Conservation (phyloP, 2,113 vertebrate genomes). For the Protobothrops mucrosquamatus region DNA sequence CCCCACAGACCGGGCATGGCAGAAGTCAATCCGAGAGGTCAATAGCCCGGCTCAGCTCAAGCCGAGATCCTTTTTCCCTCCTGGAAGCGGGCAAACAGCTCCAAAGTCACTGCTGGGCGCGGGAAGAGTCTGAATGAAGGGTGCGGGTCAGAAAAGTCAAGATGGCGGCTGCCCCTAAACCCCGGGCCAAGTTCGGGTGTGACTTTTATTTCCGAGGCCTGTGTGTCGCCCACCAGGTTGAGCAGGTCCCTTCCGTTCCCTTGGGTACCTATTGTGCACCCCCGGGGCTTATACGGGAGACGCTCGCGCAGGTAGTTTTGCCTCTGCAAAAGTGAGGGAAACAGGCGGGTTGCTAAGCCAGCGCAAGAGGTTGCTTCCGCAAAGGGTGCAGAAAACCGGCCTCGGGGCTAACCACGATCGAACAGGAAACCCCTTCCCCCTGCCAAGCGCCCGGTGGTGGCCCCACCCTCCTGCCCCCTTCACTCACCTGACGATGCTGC, state of each 20-base stretch:
- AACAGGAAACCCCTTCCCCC: too few species aligned
- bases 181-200: not conserved
- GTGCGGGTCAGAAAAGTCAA: not conserved
- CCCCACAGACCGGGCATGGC: not conserved
- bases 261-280: accelerated
- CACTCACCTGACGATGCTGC: conserved; percentile 98
- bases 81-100: not conserved
- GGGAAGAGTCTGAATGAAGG: not conserved
- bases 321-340: not conserved
- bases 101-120: not conserved
- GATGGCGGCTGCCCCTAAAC: not conserved
- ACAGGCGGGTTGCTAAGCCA: not conserved
- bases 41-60: not conserved
- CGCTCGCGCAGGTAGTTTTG: not conserved
- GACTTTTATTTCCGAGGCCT: accelerated
- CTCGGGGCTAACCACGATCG: too few species aligned
- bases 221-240: not conserved
- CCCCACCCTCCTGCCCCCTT: accelerated
- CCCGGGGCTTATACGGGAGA: not conserved
- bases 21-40: not conserved
- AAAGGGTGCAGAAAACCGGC: not conserved
- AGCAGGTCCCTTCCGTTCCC: not conserved
- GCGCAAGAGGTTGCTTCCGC: not conserved
- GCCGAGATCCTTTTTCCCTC: not conserved
- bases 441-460: accelerated